Evolutionary conservation across 2,888 invertebrate genomes (phyloP).

Genomic region (Odontocolon sp.): DNA sequence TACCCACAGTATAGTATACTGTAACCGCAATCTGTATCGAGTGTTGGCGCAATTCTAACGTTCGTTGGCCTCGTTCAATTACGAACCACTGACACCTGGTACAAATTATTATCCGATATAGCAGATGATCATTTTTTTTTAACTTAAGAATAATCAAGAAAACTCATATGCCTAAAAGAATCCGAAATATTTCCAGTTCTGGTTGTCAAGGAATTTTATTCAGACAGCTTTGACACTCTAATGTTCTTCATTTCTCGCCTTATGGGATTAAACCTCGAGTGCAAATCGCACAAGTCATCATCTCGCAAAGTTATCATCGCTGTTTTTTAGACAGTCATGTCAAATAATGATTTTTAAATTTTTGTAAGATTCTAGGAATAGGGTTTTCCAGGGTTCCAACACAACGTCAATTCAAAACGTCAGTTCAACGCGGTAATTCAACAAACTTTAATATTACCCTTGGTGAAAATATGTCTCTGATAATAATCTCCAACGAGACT

Average conservation of each 20-base stretch:
- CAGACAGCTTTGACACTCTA: not conserved
- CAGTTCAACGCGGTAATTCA: no score
- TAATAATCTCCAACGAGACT: no score
- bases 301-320: no score
- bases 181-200: not conserved
- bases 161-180: not conserved
- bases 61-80: conserved; percentile 46
- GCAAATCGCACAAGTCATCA: not conserved
- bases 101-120: no score
- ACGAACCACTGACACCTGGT: conserved; percentile 16
- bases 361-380: no score
- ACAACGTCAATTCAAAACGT: no score
- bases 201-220: not conserved
- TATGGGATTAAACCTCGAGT: not conserved
- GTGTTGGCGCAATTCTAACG: conserved; percentile 46
- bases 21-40: conserved; percentile 49
- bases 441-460: no score
- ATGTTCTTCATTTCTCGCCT: not conserved
- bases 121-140: not conserved
- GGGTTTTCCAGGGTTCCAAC: no score
- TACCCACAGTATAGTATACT: conserved; percentile 30
- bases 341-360: no score
- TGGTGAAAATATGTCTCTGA: no score
- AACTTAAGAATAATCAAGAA: not conserved
- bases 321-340: no score